Evolutionary conservation across 1,140 invertebrate species (phyloP), one percentile per base, ranked within the genome.

Genomic region (Drosophila arawakana): DNA sequence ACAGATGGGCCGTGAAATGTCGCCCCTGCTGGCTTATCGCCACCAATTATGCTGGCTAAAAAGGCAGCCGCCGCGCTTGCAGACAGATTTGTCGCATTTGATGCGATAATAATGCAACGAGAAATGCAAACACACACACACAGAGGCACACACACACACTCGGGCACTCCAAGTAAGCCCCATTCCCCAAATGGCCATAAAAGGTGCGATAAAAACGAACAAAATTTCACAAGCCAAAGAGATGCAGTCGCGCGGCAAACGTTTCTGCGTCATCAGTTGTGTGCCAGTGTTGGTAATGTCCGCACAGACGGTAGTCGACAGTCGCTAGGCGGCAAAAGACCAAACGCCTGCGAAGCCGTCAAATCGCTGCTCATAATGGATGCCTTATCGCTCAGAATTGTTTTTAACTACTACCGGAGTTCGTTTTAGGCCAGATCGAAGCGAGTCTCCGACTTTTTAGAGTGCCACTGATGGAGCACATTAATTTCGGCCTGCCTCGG

Each of bases 301-400:
- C 63, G 25, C 25, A 44, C 7, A 49, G 44, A 9, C 65, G 65
- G 21, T 41, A 43, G 73, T 72, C 85, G 18, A 44, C 6, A 43
- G 73, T 72, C 84, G 85, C 86, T 41, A 43, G 73, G 69, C 84
- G 85, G 85, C 85, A 30, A 82, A 90, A 90, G 75, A 85, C 81
- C 86, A 90, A 90, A 90, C 85, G 62, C 46, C 76, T 62, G 68
- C 47, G 77, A 85, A 90, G 85, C 85, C 85, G 81, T 90, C 85
- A 90, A 90, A 90, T 90, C 85, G 85, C 81, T 90, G 85, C 81
- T 90, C 85, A 90, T 90, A 90, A 90, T 90, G 85, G 85, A 90
- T 72, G 85, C 73, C 81, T 90, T 90, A 90, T 90, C 85, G 73
- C 55, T 46, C 49, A 85, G 83, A 90, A 90, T 89, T 90, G 85